Evolutionary conservation across 2,797 vertebrate species (phyloP), one percentile per base, ranked within the genome.

Genomic region (Telmatherina bonti): DNA sequence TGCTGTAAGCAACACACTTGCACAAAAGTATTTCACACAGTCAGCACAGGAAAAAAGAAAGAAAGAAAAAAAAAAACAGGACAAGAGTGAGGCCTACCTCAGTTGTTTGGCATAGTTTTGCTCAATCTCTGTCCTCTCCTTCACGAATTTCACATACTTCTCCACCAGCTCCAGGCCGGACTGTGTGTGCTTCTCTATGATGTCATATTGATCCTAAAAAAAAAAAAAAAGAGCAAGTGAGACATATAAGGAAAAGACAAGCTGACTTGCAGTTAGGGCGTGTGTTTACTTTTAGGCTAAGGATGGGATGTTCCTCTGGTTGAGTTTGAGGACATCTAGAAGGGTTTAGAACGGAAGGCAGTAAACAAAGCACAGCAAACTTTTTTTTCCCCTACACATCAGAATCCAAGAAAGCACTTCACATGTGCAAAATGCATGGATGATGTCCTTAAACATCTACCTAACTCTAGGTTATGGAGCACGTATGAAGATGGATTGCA

Each of bases 81-180:
- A 62, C 66, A 27, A 71, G 38, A 73, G 45, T 26, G 38, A 72
- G 68, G 65, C 90, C 84, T 89, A 97, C 96, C 96, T 93, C 78
- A 97, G 88, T 84, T 97, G 96, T 81, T 97, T 97, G 67, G 96
- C 96, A 27, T 97, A 97, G 77, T 92, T 93, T 80, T 96, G 96
- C 71, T 97, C 96, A 7, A 97, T 95, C 86, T 97, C 96, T 0
- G 95, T 96, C 76, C 96, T 93, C 83, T 97, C 96, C 90, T 96
- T 97, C 57, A 96, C 96, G 87, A 97, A 97, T 82, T 97, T 97
- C 64, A 96, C 95, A 33, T 97, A 97, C 91, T 95, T 96, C 84
- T 97, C 96, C 89, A 97, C 91, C 90, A 97, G 93, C 73, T 97
- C 96, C 91, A 97, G 90, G 5, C 96, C 96, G 73, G 96, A 96